Base-by-base conservation (phyloP, 2,797 vertebrate genomes). In the Furcifer pardalis region DNA sequence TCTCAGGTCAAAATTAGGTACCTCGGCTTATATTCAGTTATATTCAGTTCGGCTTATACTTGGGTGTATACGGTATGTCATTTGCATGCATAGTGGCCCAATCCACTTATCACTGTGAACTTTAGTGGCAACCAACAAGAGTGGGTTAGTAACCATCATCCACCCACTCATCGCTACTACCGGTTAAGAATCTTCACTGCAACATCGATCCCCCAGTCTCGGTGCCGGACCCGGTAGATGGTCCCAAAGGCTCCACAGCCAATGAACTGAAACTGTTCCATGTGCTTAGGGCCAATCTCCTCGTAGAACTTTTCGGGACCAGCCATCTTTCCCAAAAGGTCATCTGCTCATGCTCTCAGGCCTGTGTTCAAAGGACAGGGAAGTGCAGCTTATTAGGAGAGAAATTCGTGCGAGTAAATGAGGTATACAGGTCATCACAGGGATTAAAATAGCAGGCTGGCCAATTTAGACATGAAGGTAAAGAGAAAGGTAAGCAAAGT, bases 241-340 rank as follows among this genome's bases (percentile, higher is more conserved):
- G 49, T 1, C 56, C 79, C 25, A 2, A 82, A 86, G 15, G 82
- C 83, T 32, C 75, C 79, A 42, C 4, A 5, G 60, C 60, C 19
- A 71, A 78, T 63, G 56, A 72, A 68, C 35, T 27, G 4, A 1
- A 42, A 21, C 42, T 81, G 76, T 59, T 8, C 13, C 2, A 80
- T 1, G 60, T 8, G 19, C 27, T 66, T 30, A 7, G 42, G 2
- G 19, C 2, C 32, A 30, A 62, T 79, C 40, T 56, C 32, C 21
- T 77, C 86, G 21, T 73, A 56, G 82, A 90, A 92, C n/a, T 88
- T 84, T 7, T 88, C 83, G 66, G 65, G 7, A 32, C 1, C 59
- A 1, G 78, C 78, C 86, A 87, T 87, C 17, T 23, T 84, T 78
- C 25, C 17, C 3, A 15, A 59, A 77, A 12, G 35, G 68, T 35